phyloP scores from a whole-genome alignment of 2,888 invertebrate species.

The Palloptera scutellata region DNA sequence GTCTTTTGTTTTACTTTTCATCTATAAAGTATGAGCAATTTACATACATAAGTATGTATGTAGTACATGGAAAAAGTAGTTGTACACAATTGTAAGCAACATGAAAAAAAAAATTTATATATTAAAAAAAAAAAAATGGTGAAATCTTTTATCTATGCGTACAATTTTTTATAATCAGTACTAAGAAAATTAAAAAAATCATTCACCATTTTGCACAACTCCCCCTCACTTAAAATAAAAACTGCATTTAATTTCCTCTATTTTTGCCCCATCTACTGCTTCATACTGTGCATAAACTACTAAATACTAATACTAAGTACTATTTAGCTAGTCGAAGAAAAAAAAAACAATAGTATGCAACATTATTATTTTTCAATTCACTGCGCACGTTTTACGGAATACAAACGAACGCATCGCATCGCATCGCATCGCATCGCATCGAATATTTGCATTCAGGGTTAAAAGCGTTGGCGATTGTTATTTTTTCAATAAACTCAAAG shows the following conservation, averaged over 20 bases:
- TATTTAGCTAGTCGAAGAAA: conserved; percentile 1
- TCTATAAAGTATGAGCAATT: neutral
- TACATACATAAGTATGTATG: too few species aligned
- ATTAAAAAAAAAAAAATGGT: neutral
- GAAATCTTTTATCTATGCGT: too few species aligned
- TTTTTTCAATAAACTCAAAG: conserved; percentile 8
- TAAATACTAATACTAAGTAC: too few species aligned
- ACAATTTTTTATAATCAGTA: too few species aligned
- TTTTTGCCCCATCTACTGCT: neutral
- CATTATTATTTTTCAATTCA: conserved; percentile 33
- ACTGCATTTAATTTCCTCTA: too few species aligned
- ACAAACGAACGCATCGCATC: conserved; percentile 24
- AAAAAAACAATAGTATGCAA: conserved; percentile 18
- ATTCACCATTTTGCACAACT: neutral
- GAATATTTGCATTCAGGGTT: conserved; percentile 38
- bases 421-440: neutral
- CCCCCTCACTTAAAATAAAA: conserved; percentile 1
- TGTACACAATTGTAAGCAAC: too few species aligned
- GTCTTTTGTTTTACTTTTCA: neutral
- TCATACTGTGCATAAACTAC: neutral
- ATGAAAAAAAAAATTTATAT: neutral
- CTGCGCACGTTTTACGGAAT: conserved; percentile 27
- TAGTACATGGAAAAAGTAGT: too few species aligned
- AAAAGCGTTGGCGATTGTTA: conserved; percentile 16
- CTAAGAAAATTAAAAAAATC: too few species aligned